These are phyloP conservation scores for Ceratina japonica DNA, from an alignment of 1,140 invertebrate species.

Conservation along the genomic window DNA sequence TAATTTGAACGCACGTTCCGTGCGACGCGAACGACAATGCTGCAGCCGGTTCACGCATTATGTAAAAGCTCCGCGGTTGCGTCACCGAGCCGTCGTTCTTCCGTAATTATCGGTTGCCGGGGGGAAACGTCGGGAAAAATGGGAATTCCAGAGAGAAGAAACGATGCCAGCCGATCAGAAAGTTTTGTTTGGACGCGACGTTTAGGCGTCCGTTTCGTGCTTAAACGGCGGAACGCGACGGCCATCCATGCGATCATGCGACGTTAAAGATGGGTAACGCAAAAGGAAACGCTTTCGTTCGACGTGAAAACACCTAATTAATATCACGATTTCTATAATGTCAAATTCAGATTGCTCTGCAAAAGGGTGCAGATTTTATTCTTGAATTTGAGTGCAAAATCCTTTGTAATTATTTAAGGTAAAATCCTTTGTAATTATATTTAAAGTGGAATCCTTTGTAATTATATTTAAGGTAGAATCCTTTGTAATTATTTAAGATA, in stretches of 20 bases:
- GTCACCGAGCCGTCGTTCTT: conserved; percentile 16
- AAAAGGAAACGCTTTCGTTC: conserved; percentile 6
- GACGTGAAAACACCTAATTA: not conserved
- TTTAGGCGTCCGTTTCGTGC: not conserved
- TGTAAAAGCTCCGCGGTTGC: conserved; percentile 15
- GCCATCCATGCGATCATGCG: not conserved
- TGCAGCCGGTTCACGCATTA: conserved; percentile 14
- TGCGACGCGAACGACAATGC: not conserved
- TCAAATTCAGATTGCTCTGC: not conserved
- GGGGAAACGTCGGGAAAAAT: conserved; percentile 40
- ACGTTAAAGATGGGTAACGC: not conserved
- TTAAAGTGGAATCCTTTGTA: too few species aligned
- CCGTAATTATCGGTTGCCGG: conserved; percentile 33
- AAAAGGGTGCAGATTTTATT: too few species aligned
- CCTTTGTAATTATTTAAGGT: too few species aligned
- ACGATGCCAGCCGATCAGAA: conserved; percentile 43
- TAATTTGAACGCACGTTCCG: not conserved
- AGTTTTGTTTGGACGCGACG: conserved; percentile 44
- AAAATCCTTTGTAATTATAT: too few species aligned
- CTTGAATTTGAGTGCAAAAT: too few species aligned
- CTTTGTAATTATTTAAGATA: too few species aligned
- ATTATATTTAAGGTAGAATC: too few species aligned
- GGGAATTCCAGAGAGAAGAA: conserved; percentile 67
- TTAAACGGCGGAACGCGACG: not conserved
- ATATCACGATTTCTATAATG: too few species aligned